Percentiles rank a stretch among this genome's conserved stretches.
phyloP scores from a whole-genome alignment of 2,797 vertebrate genomes.

The Taeniopygia guttata region DNA sequence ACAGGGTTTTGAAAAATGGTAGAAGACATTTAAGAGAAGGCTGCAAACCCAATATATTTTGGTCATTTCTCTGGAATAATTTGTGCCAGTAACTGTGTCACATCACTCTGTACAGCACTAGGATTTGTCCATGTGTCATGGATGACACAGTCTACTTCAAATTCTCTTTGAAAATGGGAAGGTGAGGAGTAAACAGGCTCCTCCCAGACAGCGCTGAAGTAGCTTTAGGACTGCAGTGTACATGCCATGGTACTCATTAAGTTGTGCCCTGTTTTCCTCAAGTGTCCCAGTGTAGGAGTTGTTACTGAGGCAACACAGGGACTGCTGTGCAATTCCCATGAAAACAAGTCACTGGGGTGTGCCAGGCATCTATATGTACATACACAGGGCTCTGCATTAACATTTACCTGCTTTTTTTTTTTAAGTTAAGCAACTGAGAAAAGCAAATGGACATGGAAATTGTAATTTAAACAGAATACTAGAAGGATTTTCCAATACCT shows the following conservation, averaged over 20 bases:
- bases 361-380: neutral
- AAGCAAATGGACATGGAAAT: neutral
- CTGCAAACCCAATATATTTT: neutral
- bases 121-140: neutral
- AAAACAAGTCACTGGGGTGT: neutral
- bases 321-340: neutral
- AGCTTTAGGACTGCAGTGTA: neutral
- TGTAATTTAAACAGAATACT: neutral
- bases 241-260: neutral
- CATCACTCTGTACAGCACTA: neutral
- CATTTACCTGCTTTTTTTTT: neutral
- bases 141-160: neutral
- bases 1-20: fast-evolving
- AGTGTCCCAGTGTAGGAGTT: neutral
- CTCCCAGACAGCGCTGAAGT: neutral
- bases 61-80: neutral
- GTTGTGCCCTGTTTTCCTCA: constrained; percentile 40
- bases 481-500: neutral
- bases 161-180: neutral
- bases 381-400: neutral
- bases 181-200: neutral
- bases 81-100: neutral
- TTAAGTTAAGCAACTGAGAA: neutral
- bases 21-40: neutral
- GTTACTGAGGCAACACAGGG: constrained; percentile 18